These are phyloP conservation scores for Dexiosoma caninum DNA, from an alignment of 2,888 invertebrate genomes.

Conservation along the genomic window DNA sequence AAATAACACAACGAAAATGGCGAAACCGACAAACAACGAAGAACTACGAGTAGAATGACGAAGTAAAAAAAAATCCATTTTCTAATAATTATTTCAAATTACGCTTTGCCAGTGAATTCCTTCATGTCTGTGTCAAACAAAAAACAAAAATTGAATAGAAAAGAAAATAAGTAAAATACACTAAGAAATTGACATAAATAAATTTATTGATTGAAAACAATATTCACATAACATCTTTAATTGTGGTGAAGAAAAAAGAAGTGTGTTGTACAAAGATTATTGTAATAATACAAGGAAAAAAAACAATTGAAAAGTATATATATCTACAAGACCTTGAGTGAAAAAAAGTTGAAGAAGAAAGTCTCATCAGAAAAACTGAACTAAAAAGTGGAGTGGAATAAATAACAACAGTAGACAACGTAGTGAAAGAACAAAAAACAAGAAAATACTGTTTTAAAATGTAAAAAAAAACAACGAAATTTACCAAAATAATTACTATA, in stretches of 20 bases:
- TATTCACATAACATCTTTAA: slow-evolving; percentile 10
- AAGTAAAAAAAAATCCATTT: slow-evolving; percentile 74
- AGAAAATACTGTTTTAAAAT: neutral
- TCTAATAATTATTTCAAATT: slow-evolving; percentile 73
- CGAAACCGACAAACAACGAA: slow-evolving; percentile 68
- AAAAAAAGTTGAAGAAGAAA: slow-evolving; percentile 45
- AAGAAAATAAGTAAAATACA: slow-evolving; percentile 50
- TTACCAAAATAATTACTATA: neutral
- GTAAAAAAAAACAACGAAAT: slow-evolving; percentile 1
- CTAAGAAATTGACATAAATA: slow-evolving; percentile 22
- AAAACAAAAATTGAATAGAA: slow-evolving; percentile 56
- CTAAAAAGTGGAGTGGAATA: slow-evolving; percentile 42
- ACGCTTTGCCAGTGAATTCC: slow-evolving; percentile 75
- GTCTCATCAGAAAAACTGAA: slow-evolving; percentile 32
- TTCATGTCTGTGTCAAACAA: slow-evolving; percentile 68
- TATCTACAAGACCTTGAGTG: slow-evolving; percentile 59
- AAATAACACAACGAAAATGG: slow-evolving; percentile 61
- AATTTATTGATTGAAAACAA: neutral
- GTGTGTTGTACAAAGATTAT: slow-evolving; percentile 37
- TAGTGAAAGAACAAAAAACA: slow-evolving; percentile 44
- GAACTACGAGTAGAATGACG: slow-evolving; percentile 70
- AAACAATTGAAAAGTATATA: slow-evolving; percentile 41
- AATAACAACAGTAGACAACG: slow-evolving; percentile 33
- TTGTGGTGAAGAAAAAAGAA: slow-evolving; percentile 26
- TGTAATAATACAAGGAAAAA: slow-evolving; percentile 34